phyloP scores from a whole-genome alignment of 2,113 vertebrate species.

The Gobiocypris rarus region DNA sequence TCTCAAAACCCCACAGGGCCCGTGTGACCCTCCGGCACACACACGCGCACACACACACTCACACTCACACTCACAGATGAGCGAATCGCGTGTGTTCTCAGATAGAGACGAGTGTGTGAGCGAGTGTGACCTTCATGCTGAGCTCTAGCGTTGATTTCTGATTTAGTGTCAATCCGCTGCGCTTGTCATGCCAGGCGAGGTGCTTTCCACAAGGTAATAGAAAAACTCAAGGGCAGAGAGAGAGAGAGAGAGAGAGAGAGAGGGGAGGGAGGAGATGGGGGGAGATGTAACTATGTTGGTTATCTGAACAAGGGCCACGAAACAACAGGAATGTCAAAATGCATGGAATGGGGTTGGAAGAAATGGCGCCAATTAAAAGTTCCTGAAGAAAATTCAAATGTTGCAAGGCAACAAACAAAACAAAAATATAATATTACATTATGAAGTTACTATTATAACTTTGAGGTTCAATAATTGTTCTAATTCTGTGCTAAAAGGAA shows the following conservation, averaged over 20 bases:
- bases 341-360: no score
- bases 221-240: slow-evolving; percentile 98
- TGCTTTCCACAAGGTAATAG: slow-evolving; percentile 99
- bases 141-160: slow-evolving; percentile 99
- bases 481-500: no score
- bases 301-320: slow-evolving; percentile 6
- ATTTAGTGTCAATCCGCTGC: slow-evolving; percentile 99
- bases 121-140: slow-evolving; percentile 99
- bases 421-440: no score
- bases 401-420: background rate
- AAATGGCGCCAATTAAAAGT: background rate
- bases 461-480: no score
- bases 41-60: slow-evolving; percentile 35
- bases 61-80: slow-evolving; percentile 42
- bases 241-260: slow-evolving; percentile 70
- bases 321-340: background rate
- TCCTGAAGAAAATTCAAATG: background rate
- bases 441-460: no score
- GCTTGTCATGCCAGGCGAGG: slow-evolving; percentile 99
- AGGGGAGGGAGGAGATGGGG: slow-evolving; percentile 13
- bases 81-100: slow-evolving; percentile 65
- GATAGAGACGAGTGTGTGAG: slow-evolving; percentile 97
- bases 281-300: slow-evolving; percentile 65
- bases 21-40: slow-evolving; percentile 37
- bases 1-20: slow-evolving; percentile 47